A percentile compares a stretch with the other conserved stretches of the same genome.
phyloP scores from a whole-genome alignment of 2,888 invertebrate species.

The Beris chalybata region DNA sequence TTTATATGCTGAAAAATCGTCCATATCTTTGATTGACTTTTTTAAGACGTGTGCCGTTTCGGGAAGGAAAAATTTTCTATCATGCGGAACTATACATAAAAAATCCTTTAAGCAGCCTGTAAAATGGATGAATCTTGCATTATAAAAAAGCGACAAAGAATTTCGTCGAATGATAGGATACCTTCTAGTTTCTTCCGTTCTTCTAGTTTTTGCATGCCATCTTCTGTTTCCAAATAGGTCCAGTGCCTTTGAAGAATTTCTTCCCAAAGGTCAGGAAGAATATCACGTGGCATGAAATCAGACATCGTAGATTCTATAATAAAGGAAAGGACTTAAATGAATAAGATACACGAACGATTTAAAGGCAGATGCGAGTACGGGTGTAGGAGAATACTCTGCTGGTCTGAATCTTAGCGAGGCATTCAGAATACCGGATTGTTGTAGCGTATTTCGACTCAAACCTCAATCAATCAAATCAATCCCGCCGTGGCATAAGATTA shows the following conservation, averaged over 20 bases:
- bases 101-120: constrained; percentile 77
- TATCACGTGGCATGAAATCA: constrained; percentile 56
- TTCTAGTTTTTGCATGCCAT: constrained; percentile 75
- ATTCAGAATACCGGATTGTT: no score
- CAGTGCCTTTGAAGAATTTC: constrained; percentile 77
- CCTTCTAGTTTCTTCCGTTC: constrained; percentile 78
- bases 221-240: constrained; percentile 77
- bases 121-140: constrained; percentile 41
- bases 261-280: constrained; percentile 64
- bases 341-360: no score
- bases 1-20: constrained; percentile 78
- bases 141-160: not conserved
- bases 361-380: no score
- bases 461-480: no score
- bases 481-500: no score
- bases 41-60: constrained; percentile 77
- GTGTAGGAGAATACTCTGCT: no score
- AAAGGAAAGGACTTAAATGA: no score
- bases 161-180: constrained; percentile 47
- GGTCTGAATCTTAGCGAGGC: no score
- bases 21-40: constrained; percentile 68
- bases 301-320: constrained; percentile 45
- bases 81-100: constrained; percentile 74
- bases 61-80: constrained; percentile 74
- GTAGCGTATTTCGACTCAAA: no score